A percentile compares a stretch with the other conserved stretches of the same genome.
Conservation (phyloP, 2,888 invertebrate genomes). For the Ormia ochracea region DNA sequence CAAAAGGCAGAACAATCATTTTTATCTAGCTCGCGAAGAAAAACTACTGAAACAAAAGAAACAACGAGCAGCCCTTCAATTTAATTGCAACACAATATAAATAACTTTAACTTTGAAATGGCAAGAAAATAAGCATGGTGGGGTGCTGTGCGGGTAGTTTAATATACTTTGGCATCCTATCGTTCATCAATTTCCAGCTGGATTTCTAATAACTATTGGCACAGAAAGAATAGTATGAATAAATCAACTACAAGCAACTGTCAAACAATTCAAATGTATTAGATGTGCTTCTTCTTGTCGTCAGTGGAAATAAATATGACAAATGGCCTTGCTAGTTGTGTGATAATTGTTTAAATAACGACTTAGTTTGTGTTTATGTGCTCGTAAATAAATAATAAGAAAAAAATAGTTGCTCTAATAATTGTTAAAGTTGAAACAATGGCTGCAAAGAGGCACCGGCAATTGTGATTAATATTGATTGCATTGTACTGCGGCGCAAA, state of each 20-base stretch:
- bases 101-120: conserved; percentile 3
- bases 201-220: neutral
- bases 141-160: neutral
- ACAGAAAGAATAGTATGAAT: neutral
- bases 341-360: conserved; percentile 20
- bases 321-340: conserved; percentile 9
- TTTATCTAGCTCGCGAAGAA: neutral
- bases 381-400: neutral
- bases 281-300: neutral
- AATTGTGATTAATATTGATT: neutral
- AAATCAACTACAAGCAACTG: conserved; percentile 12
- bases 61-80: neutral
- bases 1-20: neutral
- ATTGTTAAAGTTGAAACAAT: neutral
- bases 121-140: neutral
- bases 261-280: conserved; percentile 20
- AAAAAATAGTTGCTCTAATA: neutral
- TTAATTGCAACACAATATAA: neutral
- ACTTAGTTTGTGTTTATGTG: neutral
- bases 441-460: neutral
- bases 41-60: neutral
- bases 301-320: neutral
- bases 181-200: neutral
- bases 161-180: neutral
- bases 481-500: neutral